Base-by-base conservation (phyloP, 2,888 invertebrate species). In the Junonia oenone region DNA sequence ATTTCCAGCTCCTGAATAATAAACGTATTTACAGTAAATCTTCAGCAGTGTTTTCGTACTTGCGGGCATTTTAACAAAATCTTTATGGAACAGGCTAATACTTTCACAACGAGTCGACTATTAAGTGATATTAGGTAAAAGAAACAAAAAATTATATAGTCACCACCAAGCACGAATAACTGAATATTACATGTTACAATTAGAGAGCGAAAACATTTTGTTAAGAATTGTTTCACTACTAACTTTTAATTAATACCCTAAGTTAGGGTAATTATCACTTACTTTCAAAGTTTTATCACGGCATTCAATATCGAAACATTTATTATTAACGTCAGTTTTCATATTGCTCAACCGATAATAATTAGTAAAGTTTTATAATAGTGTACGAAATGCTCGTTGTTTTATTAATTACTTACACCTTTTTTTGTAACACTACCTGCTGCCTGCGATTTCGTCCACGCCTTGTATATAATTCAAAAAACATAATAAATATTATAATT, bases 1-100 rank as follows among this genome's bases (percentile, higher is more conserved):
- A 66, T 84, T 82, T 6, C 85, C 84, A 3, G 75, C 76, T 17
- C 86, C 86, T 1, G 84, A 75, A 40, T 76, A 79, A 60, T 80
- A 85, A n/a, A 82, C 81, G 63, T 76, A 84, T 67, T 71, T 80
- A 63, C 85, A 86, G 62, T 76, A 72, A 50, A 68, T 69, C 68
- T 64, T 73, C 4, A 88, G 64, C 45, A 87, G 68, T 55, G 51
- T 59, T 66, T 76, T 78, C 31, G 86, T 84, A 56, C 73, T 77
- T 35, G 63, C 51, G 51, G 66, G 63, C 83, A 84, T 82, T 71
- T 64, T 58, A 55, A 14, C 33, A 11, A 22, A 0, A 3, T 11
- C 2, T 11, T 35, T 35, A 35, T 35, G n/a, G 13, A 13, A 14
- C 0, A n/a, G 19, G 5, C n/a, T 1, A 13, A 6, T 6, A 5